Evolutionary conservation across 1,140 invertebrate genomes (phyloP), one percentile per base, ranked within the genome.

Genomic region (Pectinophora gossypiella): DNA sequence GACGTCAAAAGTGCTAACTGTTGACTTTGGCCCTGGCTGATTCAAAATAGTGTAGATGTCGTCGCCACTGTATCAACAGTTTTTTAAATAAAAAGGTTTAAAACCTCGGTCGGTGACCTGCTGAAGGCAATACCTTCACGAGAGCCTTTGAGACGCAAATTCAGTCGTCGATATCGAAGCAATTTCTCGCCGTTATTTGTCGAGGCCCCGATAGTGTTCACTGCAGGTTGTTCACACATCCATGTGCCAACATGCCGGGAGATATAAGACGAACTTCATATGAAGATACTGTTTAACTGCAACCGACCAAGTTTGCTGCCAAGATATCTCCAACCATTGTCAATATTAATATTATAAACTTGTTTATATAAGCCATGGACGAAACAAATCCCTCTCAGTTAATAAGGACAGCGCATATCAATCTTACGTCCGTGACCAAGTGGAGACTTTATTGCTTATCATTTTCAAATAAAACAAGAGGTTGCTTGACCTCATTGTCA

Each of bases 141-240:
- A n/a, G n/a, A n/a, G n/a, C n/a, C n/a, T n/a, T n/a, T n/a, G n/a
- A n/a, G n/a, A n/a, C n/a, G n/a, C n/a, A n/a, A n/a, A n/a, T n/a
- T 32, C 27, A n/a, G 9, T n/a, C n/a, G 6, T n/a, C 27, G n/a
- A 32, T 32, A 32, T 32, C 9, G 6, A 32, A n/a, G 36, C 36
- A 40, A 40, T 40, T n/a, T 21, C 38, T 49, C 22, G 27, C 15
- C 13, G 23, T 6, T 68, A 58, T 76, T 64, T 72, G 64, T 44
- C 6, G 44, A 60, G 55, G 61, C 64, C 49, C 53, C 47, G 61
- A 69, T 66, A 64, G 48, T 78, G 67, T 72, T 75, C 68, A 54
- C 52, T 6, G 46, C 51, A 51, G 58, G 58, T 56, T 66, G 61
- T 64, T 67, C 56, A 63, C 64, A 62, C 44, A 45, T 40, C 19